Percentiles rank a stretch among this genome's conserved stretches.
These are phyloP conservation scores for Grus americana DNA, from an alignment of 2,113 vertebrate species.

Conservation along the genomic window DNA sequence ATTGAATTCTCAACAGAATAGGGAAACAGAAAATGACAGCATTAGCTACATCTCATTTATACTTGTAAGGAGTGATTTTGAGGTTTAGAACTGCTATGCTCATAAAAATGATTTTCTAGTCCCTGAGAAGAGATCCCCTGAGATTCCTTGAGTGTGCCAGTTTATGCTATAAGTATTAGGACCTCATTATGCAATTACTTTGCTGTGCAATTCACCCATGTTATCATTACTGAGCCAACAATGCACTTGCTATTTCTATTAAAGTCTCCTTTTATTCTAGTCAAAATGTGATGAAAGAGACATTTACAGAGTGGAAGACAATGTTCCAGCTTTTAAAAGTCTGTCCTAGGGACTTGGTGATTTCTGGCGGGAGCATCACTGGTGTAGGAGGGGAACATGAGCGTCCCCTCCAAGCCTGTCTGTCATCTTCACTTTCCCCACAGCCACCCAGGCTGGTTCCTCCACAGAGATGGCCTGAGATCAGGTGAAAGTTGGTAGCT, in stretches of 20 bases:
- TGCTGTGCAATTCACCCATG: background rate
- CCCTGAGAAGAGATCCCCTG: background rate
- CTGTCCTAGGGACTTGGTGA: background rate
- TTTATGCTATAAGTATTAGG: background rate
- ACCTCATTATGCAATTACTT: background rate
- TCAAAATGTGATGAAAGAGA: background rate
- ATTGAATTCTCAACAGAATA: background rate
- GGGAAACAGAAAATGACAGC: background rate
- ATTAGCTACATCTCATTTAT: background rate
- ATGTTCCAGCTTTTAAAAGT: background rate
- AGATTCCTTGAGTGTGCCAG: background rate
- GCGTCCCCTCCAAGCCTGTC: background rate
- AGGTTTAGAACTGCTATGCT: background rate
- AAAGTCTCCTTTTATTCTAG: background rate
- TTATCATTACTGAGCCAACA: background rate
- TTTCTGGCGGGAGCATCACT: background rate
- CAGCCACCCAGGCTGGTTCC: fast-evolving
- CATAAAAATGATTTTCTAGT: background rate
- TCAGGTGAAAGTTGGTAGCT: background rate
- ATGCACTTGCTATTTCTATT: background rate
- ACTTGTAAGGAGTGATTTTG: background rate
- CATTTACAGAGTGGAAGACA: background rate
- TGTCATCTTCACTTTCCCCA: background rate
- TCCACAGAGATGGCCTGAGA: background rate
- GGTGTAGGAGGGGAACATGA: background rate